Conservation (phyloP, 2,113 vertebrate genomes). For the Lepus americanus region DNA sequence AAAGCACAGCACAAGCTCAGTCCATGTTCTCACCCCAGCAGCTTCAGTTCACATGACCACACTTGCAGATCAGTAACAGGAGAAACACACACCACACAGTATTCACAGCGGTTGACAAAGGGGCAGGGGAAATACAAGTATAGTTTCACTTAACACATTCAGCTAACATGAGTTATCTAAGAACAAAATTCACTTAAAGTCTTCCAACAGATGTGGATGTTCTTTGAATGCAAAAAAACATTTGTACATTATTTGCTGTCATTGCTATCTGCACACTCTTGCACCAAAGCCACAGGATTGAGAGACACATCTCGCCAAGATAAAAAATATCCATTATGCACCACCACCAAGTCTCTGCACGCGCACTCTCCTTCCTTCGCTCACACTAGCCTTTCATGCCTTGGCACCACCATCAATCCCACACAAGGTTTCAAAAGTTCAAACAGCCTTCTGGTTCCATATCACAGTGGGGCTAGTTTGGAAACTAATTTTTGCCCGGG, state of each 20-base stretch:
- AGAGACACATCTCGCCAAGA: constrained; percentile 95
- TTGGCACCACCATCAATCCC: constrained; percentile 98
- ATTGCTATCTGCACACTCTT: constrained; percentile 97
- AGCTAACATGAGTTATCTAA: constrained; percentile 90
- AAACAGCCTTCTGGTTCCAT: constrained; percentile 93
- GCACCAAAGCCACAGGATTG: constrained; percentile 97
- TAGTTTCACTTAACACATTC: constrained; percentile 95
- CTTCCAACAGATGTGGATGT: constrained; percentile 92
- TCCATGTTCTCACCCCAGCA: constrained; percentile 93
- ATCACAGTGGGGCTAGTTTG: constrained; percentile 86
- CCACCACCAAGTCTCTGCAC: constrained; percentile 97
- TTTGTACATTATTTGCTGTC: constrained; percentile 94
- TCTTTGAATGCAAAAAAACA: constrained; percentile 93
- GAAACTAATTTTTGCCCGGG: neutral
- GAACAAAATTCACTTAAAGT: constrained; percentile 91
- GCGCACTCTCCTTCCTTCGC: constrained; percentile 93
- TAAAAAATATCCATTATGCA: constrained; percentile 92
- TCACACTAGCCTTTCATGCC: constrained; percentile 98
- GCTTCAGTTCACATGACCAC: constrained; percentile 95
- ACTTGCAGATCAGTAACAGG: constrained; percentile 95
- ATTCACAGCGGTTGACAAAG: constrained; percentile 96
- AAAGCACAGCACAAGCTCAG: constrained; percentile 91
- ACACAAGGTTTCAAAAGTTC: constrained; percentile 97
- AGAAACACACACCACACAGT: constrained; percentile 96
- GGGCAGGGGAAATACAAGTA: constrained; percentile 93